Evolutionary conservation across 2,888 invertebrate species (phyloP).

Genomic region (Entomobrya proxima): DNA sequence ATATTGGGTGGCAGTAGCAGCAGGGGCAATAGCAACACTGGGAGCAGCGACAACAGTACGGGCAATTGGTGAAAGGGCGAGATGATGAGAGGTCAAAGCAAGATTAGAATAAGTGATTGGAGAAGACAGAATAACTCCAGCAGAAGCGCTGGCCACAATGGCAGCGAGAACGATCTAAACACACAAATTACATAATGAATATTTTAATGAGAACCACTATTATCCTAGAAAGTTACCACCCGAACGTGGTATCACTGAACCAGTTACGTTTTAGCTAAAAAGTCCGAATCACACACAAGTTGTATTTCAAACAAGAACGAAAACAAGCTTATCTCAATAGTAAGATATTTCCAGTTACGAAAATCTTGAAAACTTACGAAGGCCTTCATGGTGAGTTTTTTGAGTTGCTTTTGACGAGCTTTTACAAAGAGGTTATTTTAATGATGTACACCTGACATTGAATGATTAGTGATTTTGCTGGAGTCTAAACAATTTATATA

Average conservation of each 20-base stretch:
- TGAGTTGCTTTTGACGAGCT: conserved; percentile 37
- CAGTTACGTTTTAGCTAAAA: neutral
- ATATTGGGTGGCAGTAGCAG: conserved; percentile 77
- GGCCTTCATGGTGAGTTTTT: conserved; percentile 58
- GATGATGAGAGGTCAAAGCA: too few species aligned
- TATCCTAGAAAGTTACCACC: neutral
- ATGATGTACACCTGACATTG: conserved; percentile 40
- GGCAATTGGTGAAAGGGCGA: neutral
- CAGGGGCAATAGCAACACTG: conserved; percentile 66
- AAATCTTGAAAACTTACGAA: conserved; percentile 58
- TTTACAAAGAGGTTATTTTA: conserved; percentile 9
- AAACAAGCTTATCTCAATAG: conserved; percentile 1
- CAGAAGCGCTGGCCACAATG: conserved; percentile 70
- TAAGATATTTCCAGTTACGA: neutral
- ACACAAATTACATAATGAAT: neutral
- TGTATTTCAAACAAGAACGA: conserved; percentile 5
- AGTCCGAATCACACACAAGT: neutral
- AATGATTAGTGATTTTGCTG: conserved; percentile 58
- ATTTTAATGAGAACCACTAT: neutral
- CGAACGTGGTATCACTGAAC: neutral
- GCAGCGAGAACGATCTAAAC: conserved; percentile 72
- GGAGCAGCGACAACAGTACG: conserved; percentile 65
- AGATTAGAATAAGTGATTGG: too few species aligned
- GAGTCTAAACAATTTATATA: conserved; percentile 69
- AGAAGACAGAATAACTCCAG: conserved; percentile 40